phyloP scores from a whole-genome alignment of 1,140 invertebrate species.

The Elymnias hypermnestra region DNA sequence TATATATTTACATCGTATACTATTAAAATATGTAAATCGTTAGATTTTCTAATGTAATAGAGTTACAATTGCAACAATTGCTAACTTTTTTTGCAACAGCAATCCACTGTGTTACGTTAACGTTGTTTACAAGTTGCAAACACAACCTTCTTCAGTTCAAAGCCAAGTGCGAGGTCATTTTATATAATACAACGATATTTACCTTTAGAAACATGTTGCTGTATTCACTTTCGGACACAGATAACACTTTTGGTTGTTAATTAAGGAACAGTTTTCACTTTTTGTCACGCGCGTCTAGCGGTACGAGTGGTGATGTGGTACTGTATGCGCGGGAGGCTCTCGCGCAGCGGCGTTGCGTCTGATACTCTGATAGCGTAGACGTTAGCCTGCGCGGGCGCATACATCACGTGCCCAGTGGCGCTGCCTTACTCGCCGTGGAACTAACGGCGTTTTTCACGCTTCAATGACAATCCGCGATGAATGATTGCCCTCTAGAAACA shows the following conservation, averaged over 20 bases:
- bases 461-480: slow-evolving; percentile 26
- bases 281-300: slow-evolving; percentile 49
- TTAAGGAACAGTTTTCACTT: slow-evolving; percentile 39
- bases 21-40: too few relatives aligned
- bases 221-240: slow-evolving; percentile 23
- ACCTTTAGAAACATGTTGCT: slow-evolving; percentile 20
- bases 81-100: too few relatives aligned
- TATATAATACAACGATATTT: slow-evolving; percentile 16
- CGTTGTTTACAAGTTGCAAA: slow-evolving; percentile 9
- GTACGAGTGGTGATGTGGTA: slow-evolving; percentile 30
- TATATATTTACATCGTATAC: too few relatives aligned
- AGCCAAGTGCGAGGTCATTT: slow-evolving; percentile 9
- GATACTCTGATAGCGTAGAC: slow-evolving; percentile 17
- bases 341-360: slow-evolving; percentile 50
- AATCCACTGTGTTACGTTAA: too few relatives aligned
- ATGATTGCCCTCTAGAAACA: slow-evolving; percentile 11
- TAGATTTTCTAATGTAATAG: too few relatives aligned
- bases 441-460: slow-evolving; percentile 61
- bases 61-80: too few relatives aligned
- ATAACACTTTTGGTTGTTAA: slow-evolving; percentile 23
- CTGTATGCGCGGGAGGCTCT: slow-evolving; percentile 59
- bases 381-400: slow-evolving; percentile 46
- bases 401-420: slow-evolving; percentile 46
- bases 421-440: slow-evolving; percentile 35
- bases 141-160: not conserved